Base-by-base conservation (phyloP, 1,140 invertebrate genomes). In the Bombyx mandarina region DNA sequence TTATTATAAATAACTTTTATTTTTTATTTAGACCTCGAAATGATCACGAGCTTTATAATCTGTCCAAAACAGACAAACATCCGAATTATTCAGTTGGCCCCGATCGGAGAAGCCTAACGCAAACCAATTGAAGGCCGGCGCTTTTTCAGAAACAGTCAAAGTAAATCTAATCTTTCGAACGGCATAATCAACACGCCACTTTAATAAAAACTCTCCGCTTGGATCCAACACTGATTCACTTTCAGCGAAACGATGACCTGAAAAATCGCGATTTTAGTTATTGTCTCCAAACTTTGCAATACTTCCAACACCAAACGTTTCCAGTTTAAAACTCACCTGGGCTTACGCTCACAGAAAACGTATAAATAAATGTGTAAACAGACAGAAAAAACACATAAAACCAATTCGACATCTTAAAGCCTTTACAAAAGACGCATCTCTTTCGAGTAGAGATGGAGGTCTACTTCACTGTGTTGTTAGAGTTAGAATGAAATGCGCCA, bases 101-200 rank as follows among this genome's bases (percentile, higher is more conserved):
- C 96, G 93, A 75, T 97, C 92, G 0, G 97, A 99, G 88, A 99
- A 99, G 44, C 98, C 98, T 53, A 98, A 72, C 3, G 95, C 94
- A 63, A 98, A 92, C 95, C 95, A 97, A 22, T 88, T 88, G 60
- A 85, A 84, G 2, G 76, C 67, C 3, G 94, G 92, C 60, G 91
- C 91, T 5, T 94, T 94, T 66, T 89, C 93, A 3, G 89, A 93
- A 12, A 90, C 91, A n/a, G 67, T 54, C n/a, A 87, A n/a, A 63
- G 75, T 62, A 88, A 93, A 71, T 90, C 92, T 71, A 94, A 96
- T 88, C 93, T 95, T 49, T 93, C 94, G 10, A 93, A 95, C 61
- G 6, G 63, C 56, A 53, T 85, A 87, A 62, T 85, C 69, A 1
- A 84, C 74, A 60, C 66, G 55, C 84, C 84, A 87, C 75, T 83